phyloP scores from a whole-genome alignment of 2,113 vertebrate species.

The Emydocephalus ijimae region DNA sequence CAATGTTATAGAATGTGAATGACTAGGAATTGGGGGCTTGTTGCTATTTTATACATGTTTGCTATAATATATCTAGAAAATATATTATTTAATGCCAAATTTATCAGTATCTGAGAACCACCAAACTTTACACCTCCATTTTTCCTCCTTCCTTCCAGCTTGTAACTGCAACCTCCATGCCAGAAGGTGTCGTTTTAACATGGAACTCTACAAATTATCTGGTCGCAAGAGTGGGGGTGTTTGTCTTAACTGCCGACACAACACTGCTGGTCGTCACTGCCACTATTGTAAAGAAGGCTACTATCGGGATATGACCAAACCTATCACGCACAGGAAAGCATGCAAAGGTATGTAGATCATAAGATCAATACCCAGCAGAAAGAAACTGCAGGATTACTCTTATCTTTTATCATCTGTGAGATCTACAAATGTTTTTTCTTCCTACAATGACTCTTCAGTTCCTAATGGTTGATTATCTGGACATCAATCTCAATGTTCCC shows the following conservation, averaged over 20 bases:
- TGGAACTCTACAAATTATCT: slow-evolving; percentile 95
- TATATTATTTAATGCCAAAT: background rate
- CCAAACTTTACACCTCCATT: background rate
- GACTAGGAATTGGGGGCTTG: background rate
- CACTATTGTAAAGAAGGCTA: slow-evolving; percentile 98
- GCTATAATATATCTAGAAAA: background rate
- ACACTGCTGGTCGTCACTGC: slow-evolving; percentile 92
- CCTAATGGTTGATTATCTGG: background rate
- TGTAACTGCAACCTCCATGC: slow-evolving; percentile 96
- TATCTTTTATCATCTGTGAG: fast-evolving
- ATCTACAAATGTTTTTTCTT: background rate
- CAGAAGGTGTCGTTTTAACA: slow-evolving; percentile 93
- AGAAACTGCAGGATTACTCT: fast-evolving
- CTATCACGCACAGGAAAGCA: slow-evolving; percentile 93
- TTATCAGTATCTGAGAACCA: background rate
- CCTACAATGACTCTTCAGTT: background rate
- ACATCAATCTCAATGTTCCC: background rate
- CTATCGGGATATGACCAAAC: slow-evolving; percentile 92
- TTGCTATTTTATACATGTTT: background rate
- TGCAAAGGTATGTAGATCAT: slow-evolving; percentile 82
- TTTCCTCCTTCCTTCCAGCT: slow-evolving; percentile 66
- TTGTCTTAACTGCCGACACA: slow-evolving; percentile 95
- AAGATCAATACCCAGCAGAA: fast-evolving
- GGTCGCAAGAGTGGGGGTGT: slow-evolving; percentile 93
- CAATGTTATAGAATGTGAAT: slow-evolving; percentile 32